phyloP scores from a whole-genome alignment of 2,888 invertebrate species.

The Masnerella sp. region DNA sequence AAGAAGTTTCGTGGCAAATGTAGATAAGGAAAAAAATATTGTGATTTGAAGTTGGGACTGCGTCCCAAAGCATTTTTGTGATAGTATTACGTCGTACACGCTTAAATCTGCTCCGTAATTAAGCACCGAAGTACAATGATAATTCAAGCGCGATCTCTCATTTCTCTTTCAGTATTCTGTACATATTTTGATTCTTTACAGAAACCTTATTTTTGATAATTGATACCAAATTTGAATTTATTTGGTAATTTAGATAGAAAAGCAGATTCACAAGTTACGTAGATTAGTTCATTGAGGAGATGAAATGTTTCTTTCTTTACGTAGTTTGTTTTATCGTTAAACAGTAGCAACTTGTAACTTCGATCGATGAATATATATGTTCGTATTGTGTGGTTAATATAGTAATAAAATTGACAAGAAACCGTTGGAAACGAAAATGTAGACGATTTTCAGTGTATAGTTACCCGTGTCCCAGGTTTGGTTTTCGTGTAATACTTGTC shows the following conservation, averaged over 20 bases:
- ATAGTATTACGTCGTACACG: constrained; percentile 52
- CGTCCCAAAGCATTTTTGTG: constrained; percentile 39
- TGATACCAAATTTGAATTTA: no score
- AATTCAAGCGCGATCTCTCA: constrained; percentile 7
- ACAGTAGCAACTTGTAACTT: constrained; percentile 18
- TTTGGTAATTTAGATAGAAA: no score
- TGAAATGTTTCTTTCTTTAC: not conserved
- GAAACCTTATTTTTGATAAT: constrained; percentile 26
- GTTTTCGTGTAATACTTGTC: constrained; percentile 66
- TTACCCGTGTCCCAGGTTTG: constrained; percentile 56
- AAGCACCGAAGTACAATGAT: constrained; percentile 56
- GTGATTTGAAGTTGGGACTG: constrained; percentile 34
- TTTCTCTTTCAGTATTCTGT: constrained; percentile 9
- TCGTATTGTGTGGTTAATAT: constrained; percentile 45
- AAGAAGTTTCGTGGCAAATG: constrained; percentile 26
- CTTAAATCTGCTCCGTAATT: constrained; percentile 40
- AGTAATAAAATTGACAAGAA: constrained; percentile 32
- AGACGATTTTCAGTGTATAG: constrained; percentile 50
- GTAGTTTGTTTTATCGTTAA: constrained; percentile 17
- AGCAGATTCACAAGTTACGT: not conserved
- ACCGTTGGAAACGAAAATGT: constrained; percentile 12
- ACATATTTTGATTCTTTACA: constrained; percentile 15
- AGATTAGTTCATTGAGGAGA: not conserved
- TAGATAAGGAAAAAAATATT: constrained; percentile 41
- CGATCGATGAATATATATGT: constrained; percentile 45